These are phyloP conservation scores for Mythimna albipuncta DNA, from an alignment of 2,888 invertebrate genomes.

Conservation along the genomic window DNA sequence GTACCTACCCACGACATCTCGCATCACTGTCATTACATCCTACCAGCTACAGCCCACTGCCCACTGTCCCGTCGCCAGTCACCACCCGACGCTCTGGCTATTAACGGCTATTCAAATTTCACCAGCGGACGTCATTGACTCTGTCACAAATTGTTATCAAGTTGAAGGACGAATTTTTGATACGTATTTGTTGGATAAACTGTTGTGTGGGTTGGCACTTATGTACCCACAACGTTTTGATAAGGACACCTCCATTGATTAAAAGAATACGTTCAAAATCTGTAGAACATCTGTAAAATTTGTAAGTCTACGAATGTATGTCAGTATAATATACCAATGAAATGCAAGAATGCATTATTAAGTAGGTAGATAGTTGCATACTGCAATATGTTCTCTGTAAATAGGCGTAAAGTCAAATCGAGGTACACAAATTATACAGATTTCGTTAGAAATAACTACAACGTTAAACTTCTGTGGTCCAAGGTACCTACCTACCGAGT, in stretches of 20 bases:
- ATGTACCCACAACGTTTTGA: not conserved
- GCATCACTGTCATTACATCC: conserved; percentile 60
- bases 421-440: conserved; percentile 2
- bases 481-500: not conserved
- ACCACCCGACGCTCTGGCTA: conserved; percentile 43
- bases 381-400: conserved; percentile 7
- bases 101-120: conserved; percentile 60
- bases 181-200: conserved; percentile 14
- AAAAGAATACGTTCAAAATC: not conserved
- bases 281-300: conserved; percentile 14
- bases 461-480: not conserved
- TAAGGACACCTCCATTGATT: not conserved
- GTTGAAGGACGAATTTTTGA: conserved; percentile 17
- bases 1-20: conserved; percentile 41
- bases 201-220: conserved; percentile 20
- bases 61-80: conserved; percentile 13
- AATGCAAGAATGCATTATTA: conserved; percentile 2
- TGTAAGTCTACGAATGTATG: not conserved
- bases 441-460: conserved; percentile 2
- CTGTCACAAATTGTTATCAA: conserved; percentile 49
- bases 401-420: conserved; percentile 20
- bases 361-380: conserved; percentile 4
- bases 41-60: conserved; percentile 44
- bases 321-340: not conserved
- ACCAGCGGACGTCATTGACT: conserved; percentile 48